Base-by-base conservation (phyloP, 2,797 vertebrate genomes). In the Hypotaenidia okinawae region DNA sequence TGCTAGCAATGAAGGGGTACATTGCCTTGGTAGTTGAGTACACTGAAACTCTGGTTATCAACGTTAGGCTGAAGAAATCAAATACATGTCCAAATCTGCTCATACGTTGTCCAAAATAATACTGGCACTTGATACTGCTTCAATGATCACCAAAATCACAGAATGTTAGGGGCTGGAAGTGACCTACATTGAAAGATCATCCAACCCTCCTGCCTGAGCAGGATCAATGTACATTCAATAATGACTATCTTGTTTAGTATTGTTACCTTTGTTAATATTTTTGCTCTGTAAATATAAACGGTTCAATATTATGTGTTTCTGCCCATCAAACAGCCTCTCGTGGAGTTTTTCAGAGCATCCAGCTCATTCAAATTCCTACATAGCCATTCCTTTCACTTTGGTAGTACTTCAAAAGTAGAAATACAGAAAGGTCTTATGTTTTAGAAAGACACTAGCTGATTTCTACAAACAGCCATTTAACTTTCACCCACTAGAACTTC, bases 401-500 rank as follows among this genome's bases (percentile, higher is more conserved):
- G 8, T 57, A 18, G 16, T 57, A 54, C 55, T 58, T 64, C 52
- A 78, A 51, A 62, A 89, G 47, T 16, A 52, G 73, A 92, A 95
- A 64, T 6, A 37, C 16, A 84, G 85, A 84, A 47, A 33, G 11
- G 45, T 18, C 61, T 45, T 22, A 2, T 51, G 37, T 52, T 77
- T 89, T 32, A 89, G 11, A n/a, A 85, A 67, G 28, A 78, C 7
- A 24, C 27, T 43, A 84, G n/a, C 25, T 11, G 3, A 54, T 64
- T 80, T 45, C 45, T 76, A 82, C 39, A 75, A 67, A 51, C 10
- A 23, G 43, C 18, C 43, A 19, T 0, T 58, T 74, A 87, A 86
- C 63, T 89, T 87, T 63, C 54, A 80, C 49, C 51, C 55, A 83
- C 25, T 35, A 88, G n/a, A 94, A 75, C 67, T 61, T 82, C 52